These are phyloP conservation scores for Germaria angustata DNA, from an alignment of 2,888 invertebrate species.

Conservation along the genomic window DNA sequence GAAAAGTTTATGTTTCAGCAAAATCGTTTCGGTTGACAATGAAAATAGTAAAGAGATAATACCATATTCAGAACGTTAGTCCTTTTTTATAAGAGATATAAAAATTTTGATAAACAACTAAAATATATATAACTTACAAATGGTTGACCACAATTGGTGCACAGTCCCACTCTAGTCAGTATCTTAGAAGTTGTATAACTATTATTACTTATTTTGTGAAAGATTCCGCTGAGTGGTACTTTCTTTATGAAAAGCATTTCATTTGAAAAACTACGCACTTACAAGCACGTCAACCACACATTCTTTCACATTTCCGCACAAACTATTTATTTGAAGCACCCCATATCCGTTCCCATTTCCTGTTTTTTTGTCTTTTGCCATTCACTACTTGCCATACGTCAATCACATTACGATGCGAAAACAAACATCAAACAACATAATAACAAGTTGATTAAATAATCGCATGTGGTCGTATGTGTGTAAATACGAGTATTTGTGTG, in stretches of 20 bases:
- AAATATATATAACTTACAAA: too few species aligned
- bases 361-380: background rate
- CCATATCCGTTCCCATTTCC: slow-evolving; percentile 18
- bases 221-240: background rate
- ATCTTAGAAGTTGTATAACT: too few species aligned
- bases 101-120: too few species aligned
- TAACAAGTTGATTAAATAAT: background rate
- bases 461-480: background rate
- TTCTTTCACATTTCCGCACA: too few species aligned
- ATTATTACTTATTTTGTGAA: too few species aligned
- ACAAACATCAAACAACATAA: slow-evolving; percentile 5
- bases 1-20: too few species aligned
- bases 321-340: slow-evolving; percentile 13
- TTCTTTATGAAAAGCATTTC: background rate
- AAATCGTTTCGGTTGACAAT: too few species aligned
- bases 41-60: too few species aligned
- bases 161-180: too few species aligned
- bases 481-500: background rate
- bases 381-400: slow-evolving; percentile 42
- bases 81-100: too few species aligned
- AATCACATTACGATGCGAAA: slow-evolving; percentile 32
- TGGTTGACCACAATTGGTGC: too few species aligned
- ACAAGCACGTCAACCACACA: background rate
- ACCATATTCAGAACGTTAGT: too few species aligned
- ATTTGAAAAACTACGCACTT: background rate